Evolutionary conservation across 1,140 invertebrate species (phyloP).

Genomic region (Bactericera cockerelli): DNA sequence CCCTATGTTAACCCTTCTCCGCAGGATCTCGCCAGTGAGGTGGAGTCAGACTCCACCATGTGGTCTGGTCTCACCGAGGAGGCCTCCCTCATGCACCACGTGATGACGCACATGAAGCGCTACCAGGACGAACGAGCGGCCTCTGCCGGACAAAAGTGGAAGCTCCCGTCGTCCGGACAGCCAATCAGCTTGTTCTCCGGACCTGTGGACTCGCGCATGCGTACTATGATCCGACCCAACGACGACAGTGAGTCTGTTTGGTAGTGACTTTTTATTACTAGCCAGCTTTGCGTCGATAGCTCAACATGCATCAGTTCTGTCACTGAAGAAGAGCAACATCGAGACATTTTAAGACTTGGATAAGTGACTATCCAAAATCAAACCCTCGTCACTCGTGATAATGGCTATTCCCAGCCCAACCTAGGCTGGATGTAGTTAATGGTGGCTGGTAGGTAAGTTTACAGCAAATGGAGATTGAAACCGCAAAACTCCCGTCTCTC

Average conservation of each 20-base stretch:
- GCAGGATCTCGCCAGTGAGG: slow-evolving; percentile 49
- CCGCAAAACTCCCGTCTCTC: no score
- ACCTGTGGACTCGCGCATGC: slow-evolving; percentile 31
- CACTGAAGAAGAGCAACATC: no score
- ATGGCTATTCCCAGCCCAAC: no score
- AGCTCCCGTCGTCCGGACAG: slow-evolving; percentile 47
- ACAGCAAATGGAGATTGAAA: no score
- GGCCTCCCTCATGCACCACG: slow-evolving; percentile 46
- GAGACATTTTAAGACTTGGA: no score
- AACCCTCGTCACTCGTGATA: no score
- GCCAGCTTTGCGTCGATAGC: not conserved
- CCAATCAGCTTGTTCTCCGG: slow-evolving; percentile 46
- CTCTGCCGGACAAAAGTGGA: slow-evolving; percentile 47
- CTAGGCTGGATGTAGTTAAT: no score
- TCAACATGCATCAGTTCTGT: no score
- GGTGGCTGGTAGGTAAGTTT: no score
- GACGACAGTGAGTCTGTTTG: slow-evolving; percentile 50
- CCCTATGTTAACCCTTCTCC: no score
- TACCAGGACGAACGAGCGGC: slow-evolving; percentile 39
- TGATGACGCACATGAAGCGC: slow-evolving; percentile 40
- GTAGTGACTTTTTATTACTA: not conserved
- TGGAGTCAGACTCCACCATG: slow-evolving; percentile 42
- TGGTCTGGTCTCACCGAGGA: slow-evolving; percentile 41
- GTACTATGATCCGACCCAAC: slow-evolving; percentile 41
- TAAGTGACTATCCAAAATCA: no score